Evolutionary conservation across 2,888 invertebrate genomes (phyloP).

Genomic region (Flexamia atlantica): DNA sequence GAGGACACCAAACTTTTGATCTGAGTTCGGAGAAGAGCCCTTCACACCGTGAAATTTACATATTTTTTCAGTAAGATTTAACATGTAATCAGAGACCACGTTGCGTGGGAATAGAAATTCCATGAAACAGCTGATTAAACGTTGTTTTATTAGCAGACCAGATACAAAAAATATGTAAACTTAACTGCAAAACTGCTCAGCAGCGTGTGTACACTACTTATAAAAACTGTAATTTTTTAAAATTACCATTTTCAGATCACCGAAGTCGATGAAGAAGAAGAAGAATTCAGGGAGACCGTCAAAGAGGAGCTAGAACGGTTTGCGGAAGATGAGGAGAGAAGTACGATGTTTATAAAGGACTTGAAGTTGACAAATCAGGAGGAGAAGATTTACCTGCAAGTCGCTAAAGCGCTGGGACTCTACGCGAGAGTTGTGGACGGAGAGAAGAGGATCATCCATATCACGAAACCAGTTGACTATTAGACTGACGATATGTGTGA

Average conservation of each 20-base stretch:
- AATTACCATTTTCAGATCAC: conserved; percentile 19
- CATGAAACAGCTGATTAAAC: too few species aligned
- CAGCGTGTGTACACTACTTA: too few species aligned
- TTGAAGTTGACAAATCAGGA: conserved; percentile 37
- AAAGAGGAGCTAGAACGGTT: background rate
- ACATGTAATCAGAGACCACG: too few species aligned
- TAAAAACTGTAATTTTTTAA: too few species aligned
- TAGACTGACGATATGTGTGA: background rate
- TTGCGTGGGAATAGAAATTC: too few species aligned
- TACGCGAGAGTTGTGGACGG: conserved; percentile 33
- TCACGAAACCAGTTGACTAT: conserved; percentile 44
- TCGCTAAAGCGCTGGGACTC: conserved; percentile 37
- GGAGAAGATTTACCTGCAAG: conserved; percentile 26
- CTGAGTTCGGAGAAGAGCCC: too few species aligned
- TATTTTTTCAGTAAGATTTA: too few species aligned
- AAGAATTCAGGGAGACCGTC: background rate
- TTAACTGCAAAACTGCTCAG: too few species aligned
- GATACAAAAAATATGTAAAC: too few species aligned
- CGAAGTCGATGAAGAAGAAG: conserved; percentile 25
- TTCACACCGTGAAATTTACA: too few species aligned
- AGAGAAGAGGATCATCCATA: conserved; percentile 24
- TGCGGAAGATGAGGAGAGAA: background rate
- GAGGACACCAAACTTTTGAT: too few species aligned
- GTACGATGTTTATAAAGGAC: background rate
- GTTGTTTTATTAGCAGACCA: too few species aligned